A percentile compares a stretch with the other conserved stretches of the same genome.
phyloP scores from a whole-genome alignment of 2,888 invertebrate species.

The Busseola fusca region DNA sequence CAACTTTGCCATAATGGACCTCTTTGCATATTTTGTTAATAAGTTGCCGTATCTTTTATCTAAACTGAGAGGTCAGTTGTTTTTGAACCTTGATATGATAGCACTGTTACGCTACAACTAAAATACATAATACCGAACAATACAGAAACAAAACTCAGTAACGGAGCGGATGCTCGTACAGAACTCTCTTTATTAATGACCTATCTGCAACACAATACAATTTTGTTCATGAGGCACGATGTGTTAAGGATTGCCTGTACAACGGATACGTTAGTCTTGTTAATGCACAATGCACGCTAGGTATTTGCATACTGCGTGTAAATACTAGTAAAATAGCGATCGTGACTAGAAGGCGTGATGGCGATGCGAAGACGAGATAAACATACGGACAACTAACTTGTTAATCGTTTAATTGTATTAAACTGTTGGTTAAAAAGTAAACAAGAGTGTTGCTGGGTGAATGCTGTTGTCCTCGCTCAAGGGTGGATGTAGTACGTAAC shows the following conservation, averaged over 20 bases:
- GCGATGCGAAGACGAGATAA: slow-evolving; percentile 56
- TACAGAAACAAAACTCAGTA: slow-evolving; percentile 30
- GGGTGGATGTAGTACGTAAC: slow-evolving; percentile 13
- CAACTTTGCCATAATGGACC: slow-evolving; percentile 7
- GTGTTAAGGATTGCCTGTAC: slow-evolving; percentile 36
- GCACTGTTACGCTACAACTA: slow-evolving; percentile 19
- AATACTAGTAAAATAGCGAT: slow-evolving; percentile 63
- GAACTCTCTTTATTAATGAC: slow-evolving; percentile 54
- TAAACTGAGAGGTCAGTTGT: slow-evolving; percentile 6
- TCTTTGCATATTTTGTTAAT: slow-evolving; percentile 21
- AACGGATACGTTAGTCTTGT: slow-evolving; percentile 55
- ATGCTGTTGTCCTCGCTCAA: slow-evolving; percentile 26
- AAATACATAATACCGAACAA: slow-evolving; percentile 31
- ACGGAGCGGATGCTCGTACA: slow-evolving; percentile 30
- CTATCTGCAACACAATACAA: slow-evolving; percentile 44
- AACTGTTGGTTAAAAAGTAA: slow-evolving; percentile 26
- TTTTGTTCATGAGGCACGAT: slow-evolving; percentile 48
- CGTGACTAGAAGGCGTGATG: slow-evolving; percentile 68
- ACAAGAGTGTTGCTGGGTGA: slow-evolving; percentile 33
- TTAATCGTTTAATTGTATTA: slow-evolving; percentile 50
- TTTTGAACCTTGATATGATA: slow-evolving; percentile 35
- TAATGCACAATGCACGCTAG: slow-evolving; percentile 60
- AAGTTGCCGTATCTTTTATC: slow-evolving; percentile 7
- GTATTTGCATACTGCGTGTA: slow-evolving; percentile 64
- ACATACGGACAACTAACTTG: slow-evolving; percentile 47